Conservation (phyloP, 2,113 vertebrate genomes). For the Echinops telfairi region DNA sequence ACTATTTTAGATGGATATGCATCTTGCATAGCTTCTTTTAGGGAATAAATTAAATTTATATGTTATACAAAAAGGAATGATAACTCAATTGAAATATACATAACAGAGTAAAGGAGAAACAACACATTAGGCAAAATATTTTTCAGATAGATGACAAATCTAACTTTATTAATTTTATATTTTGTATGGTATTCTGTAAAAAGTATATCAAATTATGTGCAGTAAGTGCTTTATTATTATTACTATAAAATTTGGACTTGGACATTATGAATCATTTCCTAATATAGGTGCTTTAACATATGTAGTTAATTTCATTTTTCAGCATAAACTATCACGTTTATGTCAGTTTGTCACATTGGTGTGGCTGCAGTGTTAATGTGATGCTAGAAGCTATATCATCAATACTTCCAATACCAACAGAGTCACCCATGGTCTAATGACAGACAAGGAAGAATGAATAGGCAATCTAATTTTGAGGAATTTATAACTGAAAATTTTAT, state of each 20-base stretch:
- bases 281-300: not conserved
- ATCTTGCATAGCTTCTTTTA: not conserved
- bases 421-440: too few species aligned
- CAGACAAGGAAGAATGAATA: too few species aligned
- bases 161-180: not conserved
- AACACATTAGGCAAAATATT: not conserved
- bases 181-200: not conserved
- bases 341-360: not conserved
- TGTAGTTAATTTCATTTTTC: not conserved
- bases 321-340: not conserved
- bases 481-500: too few species aligned
- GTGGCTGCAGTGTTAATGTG: too few species aligned
- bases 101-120: not conserved
- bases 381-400: too few species aligned
- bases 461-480: too few species aligned
- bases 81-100: conserved; percentile 17
- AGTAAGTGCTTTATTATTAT: not conserved
- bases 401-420: too few species aligned
- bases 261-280: not conserved
- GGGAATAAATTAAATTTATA: conserved; percentile 5
- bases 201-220: not conserved
- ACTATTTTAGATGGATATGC: not conserved
- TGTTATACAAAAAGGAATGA: not conserved
- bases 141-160: not conserved
- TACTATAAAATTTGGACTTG: conserved; percentile 33